Conservation (phyloP, 64 coral and sea anemone species). For the Astreopora myriophthalma region DNA sequence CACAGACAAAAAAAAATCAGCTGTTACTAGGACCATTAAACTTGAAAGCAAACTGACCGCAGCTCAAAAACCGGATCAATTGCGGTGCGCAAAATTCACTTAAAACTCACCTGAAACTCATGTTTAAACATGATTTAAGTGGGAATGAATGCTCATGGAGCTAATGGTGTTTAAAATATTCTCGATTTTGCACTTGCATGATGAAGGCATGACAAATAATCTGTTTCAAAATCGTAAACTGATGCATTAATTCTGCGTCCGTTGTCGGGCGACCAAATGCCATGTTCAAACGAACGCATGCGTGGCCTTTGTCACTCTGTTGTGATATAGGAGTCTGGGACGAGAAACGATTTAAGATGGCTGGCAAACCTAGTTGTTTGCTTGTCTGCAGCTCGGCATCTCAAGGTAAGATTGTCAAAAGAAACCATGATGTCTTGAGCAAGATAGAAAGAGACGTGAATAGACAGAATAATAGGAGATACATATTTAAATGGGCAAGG, state of each 20-base stretch:
- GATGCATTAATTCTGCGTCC: too few relatives aligned
- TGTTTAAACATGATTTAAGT: conserved; percentile 83
- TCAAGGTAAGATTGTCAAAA: conserved; percentile 48
- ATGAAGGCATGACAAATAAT: neutral
- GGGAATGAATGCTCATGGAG: neutral
- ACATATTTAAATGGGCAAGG: too few relatives aligned
- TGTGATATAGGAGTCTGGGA: conserved; percentile 52
- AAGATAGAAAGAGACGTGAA: too few relatives aligned
- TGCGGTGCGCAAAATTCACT: neutral
- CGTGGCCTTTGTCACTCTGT: conserved; percentile 12
- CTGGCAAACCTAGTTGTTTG: conserved; percentile 77
- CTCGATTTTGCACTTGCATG: neutral
- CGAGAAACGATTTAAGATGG: conserved; percentile 68
- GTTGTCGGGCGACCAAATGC: conserved; percentile 51
- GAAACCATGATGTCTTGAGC: too few relatives aligned
- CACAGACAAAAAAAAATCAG: neutral
- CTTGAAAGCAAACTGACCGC: too few relatives aligned
- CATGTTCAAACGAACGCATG: conserved; percentile 69
- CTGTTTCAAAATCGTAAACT: neutral
- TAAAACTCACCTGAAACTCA: conserved; percentile 84
- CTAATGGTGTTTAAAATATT: neutral
- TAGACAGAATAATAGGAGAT: too few relatives aligned
- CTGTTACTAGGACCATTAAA: too few relatives aligned
- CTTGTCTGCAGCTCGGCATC: conserved; percentile 76
- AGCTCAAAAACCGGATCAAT: neutral